A percentile compares a stretch with the other conserved stretches of the same genome.
phyloP scores from a whole-genome alignment of 2,113 vertebrate species.

The Marmota monax region DNA sequence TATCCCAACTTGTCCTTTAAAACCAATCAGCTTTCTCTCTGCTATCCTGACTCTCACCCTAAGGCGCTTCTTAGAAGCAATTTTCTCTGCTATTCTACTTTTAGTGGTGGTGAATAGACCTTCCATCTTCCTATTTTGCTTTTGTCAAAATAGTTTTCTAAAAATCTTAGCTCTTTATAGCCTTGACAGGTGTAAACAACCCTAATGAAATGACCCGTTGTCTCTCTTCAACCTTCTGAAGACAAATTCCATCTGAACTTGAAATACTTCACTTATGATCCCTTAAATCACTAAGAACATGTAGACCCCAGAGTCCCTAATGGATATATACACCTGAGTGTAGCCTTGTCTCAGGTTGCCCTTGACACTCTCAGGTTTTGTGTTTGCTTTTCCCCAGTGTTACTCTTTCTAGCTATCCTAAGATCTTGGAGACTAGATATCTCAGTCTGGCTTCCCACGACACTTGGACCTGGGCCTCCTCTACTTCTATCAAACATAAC shows the following conservation, averaged over 20 bases:
- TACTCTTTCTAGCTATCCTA: neutral
- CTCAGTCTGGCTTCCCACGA: neutral
- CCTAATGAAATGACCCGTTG: neutral
- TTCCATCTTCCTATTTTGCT: constrained; percentile 49
- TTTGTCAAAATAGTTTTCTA: constrained; percentile 32
- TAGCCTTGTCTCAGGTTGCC: neutral
- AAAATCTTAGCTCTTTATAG: constrained; percentile 26
- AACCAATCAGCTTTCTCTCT: neutral
- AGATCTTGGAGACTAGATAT: neutral
- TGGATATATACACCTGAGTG: neutral
- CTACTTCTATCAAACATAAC: neutral
- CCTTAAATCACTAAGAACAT: neutral
- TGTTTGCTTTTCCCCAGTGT: neutral
- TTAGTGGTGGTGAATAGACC: neutral
- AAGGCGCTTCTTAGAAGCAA: constrained; percentile 13
- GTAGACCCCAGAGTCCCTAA: neutral
- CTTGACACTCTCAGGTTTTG: neutral
- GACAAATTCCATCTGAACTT: neutral
- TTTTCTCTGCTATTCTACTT: constrained; percentile 48
- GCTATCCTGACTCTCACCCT: neutral
- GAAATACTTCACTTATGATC: neutral
- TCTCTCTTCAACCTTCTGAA: constrained; percentile 34
- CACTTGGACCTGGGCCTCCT: neutral
- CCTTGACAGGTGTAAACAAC: neutral
- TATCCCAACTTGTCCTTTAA: neutral